phyloP scores from a whole-genome alignment of 2,113 vertebrate species.

The Lonchura striata region DNA sequence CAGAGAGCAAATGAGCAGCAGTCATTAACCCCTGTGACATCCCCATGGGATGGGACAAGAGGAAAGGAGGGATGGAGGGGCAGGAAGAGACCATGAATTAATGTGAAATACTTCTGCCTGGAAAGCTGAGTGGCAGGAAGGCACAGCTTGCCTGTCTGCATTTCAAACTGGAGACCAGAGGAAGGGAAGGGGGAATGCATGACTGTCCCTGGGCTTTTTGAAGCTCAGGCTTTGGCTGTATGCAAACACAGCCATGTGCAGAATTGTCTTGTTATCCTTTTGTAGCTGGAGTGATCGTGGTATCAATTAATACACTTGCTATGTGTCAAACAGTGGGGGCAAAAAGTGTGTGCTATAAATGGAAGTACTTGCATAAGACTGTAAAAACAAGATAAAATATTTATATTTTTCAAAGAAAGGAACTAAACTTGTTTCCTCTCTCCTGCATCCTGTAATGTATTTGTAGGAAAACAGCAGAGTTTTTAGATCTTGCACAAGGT shows the following conservation, averaged over 20 bases:
- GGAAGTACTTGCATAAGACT: not conserved
- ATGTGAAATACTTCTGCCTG: not conserved
- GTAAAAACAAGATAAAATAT: not conserved
- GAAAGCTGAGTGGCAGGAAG: not conserved
- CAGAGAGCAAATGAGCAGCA: not conserved
- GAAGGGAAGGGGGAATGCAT: rapidly evolving
- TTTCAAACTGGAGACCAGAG: not conserved
- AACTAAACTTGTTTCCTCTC: not conserved
- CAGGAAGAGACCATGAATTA: not conserved
- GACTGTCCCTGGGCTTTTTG: not conserved
- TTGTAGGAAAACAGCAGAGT: not conserved
- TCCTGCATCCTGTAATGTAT: not conserved
- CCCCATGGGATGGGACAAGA: not conserved
- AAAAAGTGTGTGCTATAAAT: not conserved
- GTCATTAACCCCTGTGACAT: not conserved
- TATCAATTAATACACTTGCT: not conserved
- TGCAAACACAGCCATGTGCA: not conserved
- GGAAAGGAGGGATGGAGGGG: not conserved
- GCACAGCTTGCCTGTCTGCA: not conserved
- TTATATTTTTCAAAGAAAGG: not conserved
- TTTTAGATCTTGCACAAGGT: not conserved
- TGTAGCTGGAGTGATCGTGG: not conserved
- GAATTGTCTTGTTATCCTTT: not conserved
- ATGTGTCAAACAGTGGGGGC: not conserved
- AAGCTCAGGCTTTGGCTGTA: not conserved